phyloP scores from a whole-genome alignment of 2,113 vertebrate genomes.

The Pollachius pollachius region DNA sequence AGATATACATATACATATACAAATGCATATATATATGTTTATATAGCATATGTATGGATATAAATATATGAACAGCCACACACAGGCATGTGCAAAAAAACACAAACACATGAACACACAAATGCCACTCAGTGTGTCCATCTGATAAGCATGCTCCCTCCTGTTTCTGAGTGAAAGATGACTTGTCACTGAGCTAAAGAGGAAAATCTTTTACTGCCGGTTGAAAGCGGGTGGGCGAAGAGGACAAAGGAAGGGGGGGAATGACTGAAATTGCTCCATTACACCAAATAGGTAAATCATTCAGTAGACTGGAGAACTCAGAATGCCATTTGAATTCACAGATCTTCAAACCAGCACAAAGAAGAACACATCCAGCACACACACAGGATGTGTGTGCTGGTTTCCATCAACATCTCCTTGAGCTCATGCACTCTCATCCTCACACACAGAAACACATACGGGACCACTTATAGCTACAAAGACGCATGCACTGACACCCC shows the following conservation, averaged over 20 bases:
- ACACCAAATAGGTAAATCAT: conserved; percentile 73
- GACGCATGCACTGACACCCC: neutral
- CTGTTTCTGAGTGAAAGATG: conserved; percentile 70
- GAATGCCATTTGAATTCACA: conserved; percentile 58
- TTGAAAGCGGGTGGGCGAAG: conserved; percentile 52
- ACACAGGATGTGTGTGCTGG: too few species aligned
- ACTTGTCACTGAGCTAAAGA: conserved; percentile 68
- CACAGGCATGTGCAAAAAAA: too few species aligned
- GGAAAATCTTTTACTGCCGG: conserved; percentile 68
- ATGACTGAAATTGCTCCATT: conserved; percentile 69
- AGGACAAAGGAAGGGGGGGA: conserved; percentile 35
- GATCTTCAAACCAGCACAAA: conserved; percentile 33
- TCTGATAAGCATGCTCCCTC: conserved; percentile 46
- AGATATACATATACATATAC: too few species aligned
- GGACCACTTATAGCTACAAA: neutral
- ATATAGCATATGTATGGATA: too few species aligned
- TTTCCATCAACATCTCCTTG: too few species aligned
- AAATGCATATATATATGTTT: too few species aligned
- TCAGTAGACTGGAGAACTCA: conserved; percentile 58
- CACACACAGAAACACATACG: conserved; percentile 8
- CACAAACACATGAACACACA: too few species aligned
- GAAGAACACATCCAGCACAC: conserved; percentile 31
- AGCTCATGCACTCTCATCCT: neutral
- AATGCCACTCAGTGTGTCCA: conserved; percentile 21
- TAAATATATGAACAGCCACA: too few species aligned